Percentiles rank a stretch among this genome's conserved stretches.
phyloP scores from a whole-genome alignment of 23 tunicate species.

The Trididemnum clinides region DNA sequence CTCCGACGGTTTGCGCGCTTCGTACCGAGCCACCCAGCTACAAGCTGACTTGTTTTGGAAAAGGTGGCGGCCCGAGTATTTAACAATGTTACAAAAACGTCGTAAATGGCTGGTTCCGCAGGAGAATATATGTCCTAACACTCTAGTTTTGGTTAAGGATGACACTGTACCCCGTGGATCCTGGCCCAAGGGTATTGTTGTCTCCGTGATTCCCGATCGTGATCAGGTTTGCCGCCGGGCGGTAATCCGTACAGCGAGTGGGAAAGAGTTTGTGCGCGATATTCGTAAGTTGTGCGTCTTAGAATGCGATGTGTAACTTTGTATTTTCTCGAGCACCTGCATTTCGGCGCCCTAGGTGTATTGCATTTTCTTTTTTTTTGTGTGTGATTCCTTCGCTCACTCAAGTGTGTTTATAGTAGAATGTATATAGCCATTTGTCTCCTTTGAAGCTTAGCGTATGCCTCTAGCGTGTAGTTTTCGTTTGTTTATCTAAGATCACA shows the following conservation, averaged over 20 bases:
- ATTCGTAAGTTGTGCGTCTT: constrained; percentile 33
- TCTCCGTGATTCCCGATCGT: constrained; percentile 18
- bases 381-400: too few relatives aligned
- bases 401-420: too few relatives aligned
- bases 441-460: too few relatives aligned
- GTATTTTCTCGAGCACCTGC: too few relatives aligned
- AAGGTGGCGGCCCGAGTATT: constrained; percentile 10
- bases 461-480: too few relatives aligned
- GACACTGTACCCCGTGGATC: neutral
- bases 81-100: constrained; percentile 13
- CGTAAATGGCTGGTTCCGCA: constrained; percentile 32
- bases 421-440: too few relatives aligned
- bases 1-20: constrained; percentile 13
- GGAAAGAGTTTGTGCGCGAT: constrained; percentile 4
- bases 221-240: constrained; percentile 32
- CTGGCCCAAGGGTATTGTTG: constrained; percentile 51
- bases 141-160: constrained; percentile 17
- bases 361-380: too few relatives aligned
- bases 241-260: neutral
- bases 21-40: neutral
- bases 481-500: too few relatives aligned
- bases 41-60: constrained; percentile 13
- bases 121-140: neutral
- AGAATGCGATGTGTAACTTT: constrained; percentile 5
- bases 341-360: too few relatives aligned